Conservation (phyloP, 2,113 vertebrate species). For the Anarrhichthys ocellatus region DNA sequence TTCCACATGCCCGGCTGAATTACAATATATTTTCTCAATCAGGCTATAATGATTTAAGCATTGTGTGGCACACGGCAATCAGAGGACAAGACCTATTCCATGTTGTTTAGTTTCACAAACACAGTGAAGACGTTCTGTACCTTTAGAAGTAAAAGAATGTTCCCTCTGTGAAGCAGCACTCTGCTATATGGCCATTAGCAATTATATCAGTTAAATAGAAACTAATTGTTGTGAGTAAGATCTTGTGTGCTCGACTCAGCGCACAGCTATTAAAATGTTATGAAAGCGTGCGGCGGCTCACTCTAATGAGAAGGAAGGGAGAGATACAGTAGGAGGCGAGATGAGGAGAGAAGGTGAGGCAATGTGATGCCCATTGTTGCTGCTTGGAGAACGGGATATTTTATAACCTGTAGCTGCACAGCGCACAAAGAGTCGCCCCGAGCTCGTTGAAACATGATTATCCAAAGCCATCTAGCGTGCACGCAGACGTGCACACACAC, state of each 20-base stretch:
- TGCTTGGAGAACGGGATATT: constrained; percentile 47
- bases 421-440: constrained; percentile 32
- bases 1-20: constrained; percentile 15
- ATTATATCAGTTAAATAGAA: constrained; percentile 29
- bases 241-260: constrained; percentile 3
- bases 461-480: constrained; percentile 41
- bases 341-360: constrained; percentile 20
- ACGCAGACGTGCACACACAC: neutral
- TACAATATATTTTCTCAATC: constrained; percentile 16
- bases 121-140: neutral
- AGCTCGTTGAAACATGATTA: constrained; percentile 67
- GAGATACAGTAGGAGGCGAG: constrained; percentile 16
- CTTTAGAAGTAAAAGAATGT: constrained; percentile 4
- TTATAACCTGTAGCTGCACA: constrained; percentile 60
- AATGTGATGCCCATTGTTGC: constrained; percentile 51
- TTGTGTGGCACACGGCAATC: constrained; percentile 17
- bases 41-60: constrained; percentile 34
- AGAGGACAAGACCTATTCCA: neutral
- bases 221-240: constrained; percentile 58
- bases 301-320: constrained; percentile 59
- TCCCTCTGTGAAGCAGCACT: constrained; percentile 10
- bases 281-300: constrained; percentile 53
- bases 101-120: constrained; percentile 7
- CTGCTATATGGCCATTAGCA: constrained; percentile 18
- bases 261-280: constrained; percentile 62